phyloP scores from a whole-genome alignment of 2,888 invertebrate species.

The Metopia argyrocephala region DNA sequence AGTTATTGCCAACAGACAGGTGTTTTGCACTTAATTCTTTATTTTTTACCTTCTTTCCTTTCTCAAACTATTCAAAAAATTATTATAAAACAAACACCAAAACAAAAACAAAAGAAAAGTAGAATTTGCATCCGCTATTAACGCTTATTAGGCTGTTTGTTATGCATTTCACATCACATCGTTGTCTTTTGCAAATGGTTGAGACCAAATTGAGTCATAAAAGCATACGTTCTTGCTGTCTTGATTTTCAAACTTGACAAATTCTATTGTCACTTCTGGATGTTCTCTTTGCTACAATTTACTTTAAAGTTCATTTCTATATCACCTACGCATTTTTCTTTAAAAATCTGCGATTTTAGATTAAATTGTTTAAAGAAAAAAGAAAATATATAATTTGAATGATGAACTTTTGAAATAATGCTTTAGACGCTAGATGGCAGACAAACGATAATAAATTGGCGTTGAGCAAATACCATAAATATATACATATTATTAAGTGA shows the following conservation, averaged over 20 bases:
- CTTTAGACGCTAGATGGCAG: slow-evolving; percentile 42
- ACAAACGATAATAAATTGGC: slow-evolving; percentile 31
- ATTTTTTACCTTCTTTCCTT: slow-evolving; percentile 29
- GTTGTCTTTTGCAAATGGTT: slow-evolving; percentile 28
- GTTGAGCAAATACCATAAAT: neutral
- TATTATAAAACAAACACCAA: slow-evolving; percentile 16
- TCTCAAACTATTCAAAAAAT: slow-evolving; percentile 9
- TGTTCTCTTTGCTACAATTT: neutral
- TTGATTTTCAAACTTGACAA: slow-evolving; percentile 50
- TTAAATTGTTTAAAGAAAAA: slow-evolving; percentile 24
- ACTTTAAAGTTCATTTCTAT: neutral
- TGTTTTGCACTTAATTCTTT: slow-evolving; percentile 54
- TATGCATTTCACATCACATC: slow-evolving; percentile 54
- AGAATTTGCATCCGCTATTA: slow-evolving; percentile 48
- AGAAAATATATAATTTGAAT: neutral
- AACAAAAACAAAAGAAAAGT: neutral
- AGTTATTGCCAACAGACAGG: slow-evolving; percentile 40
- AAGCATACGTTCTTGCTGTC: slow-evolving; percentile 15
- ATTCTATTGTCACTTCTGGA: slow-evolving; percentile 51
- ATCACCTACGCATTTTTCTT: slow-evolving; percentile 53
- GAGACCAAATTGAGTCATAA: slow-evolving; percentile 49
- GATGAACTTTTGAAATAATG: neutral
- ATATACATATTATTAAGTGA: too few relatives aligned
- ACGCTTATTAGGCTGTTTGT: slow-evolving; percentile 50
- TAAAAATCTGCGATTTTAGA: slow-evolving; percentile 18